These are phyloP conservation scores for Trichonephila clavipes DNA, from an alignment of 1,140 invertebrate species.

Conservation along the genomic window DNA sequence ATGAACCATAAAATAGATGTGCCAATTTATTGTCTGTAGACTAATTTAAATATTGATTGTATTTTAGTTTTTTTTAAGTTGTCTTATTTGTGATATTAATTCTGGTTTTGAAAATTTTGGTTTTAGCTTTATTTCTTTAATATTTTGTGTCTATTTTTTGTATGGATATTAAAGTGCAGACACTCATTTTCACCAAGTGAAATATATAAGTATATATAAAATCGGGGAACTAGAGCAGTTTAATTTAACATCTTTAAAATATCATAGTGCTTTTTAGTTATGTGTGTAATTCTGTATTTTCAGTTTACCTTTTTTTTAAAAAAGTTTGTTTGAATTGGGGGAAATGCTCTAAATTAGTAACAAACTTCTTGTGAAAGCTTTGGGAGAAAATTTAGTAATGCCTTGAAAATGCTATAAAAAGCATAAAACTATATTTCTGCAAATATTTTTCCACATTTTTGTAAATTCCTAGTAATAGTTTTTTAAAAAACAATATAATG, in stretches of 20 bases:
- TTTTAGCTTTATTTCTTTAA: not conserved
- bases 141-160: not conserved
- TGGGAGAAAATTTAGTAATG: too few species aligned
- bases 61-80: not conserved
- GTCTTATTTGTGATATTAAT: constrained; percentile 36
- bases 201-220: not conserved
- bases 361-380: too few species aligned
- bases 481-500: too few species aligned
- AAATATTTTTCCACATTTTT: too few species aligned
- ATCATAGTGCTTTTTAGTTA: not conserved
- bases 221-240: not conserved
- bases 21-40: constrained; percentile 45
- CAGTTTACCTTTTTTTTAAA: too few species aligned
- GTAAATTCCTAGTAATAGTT: too few species aligned
- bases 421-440: too few species aligned
- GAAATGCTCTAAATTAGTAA: too few species aligned
- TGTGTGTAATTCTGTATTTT: not conserved
- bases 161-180: not conserved
- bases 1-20: constrained; percentile 40
- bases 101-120: not conserved
- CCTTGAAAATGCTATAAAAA: too few species aligned
- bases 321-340: too few species aligned
- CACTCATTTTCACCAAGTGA: not conserved
- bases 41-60: constrained; percentile 35
- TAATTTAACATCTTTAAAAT: not conserved